phyloP scores from a whole-genome alignment of 2,888 invertebrate species.

The Dascillus cervinus region DNA sequence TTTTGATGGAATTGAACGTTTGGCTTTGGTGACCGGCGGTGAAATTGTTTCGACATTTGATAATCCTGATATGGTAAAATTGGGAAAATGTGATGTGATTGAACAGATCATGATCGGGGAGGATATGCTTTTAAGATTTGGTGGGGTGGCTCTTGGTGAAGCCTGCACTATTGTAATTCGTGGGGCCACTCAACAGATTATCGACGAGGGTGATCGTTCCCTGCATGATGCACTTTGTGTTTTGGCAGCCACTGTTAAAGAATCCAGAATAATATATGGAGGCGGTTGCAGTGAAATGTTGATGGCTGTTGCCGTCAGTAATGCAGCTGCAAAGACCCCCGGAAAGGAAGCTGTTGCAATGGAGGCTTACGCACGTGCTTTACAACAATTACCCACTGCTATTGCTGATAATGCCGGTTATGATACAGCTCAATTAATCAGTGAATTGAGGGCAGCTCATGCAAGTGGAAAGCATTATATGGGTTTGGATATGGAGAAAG shows the following conservation, averaged over 20 bases:
- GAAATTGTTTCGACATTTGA: slow-evolving; percentile 99
- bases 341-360: slow-evolving; percentile 97
- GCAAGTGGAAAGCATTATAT: slow-evolving; percentile 62
- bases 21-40: slow-evolving; percentile 95
- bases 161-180: slow-evolving; percentile 96
- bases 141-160: slow-evolving; percentile 89
- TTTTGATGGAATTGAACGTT: slow-evolving; percentile 96
- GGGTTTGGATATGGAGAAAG: slow-evolving; percentile 87
- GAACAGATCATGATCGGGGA: slow-evolving; percentile 99
- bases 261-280: slow-evolving; percentile 85
- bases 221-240: slow-evolving; percentile 98
- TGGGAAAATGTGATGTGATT: slow-evolving; percentile 91
- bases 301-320: slow-evolving; percentile 90
- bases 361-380: slow-evolving; percentile 88
- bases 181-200: slow-evolving; percentile 95
- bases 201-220: slow-evolving; percentile 97
- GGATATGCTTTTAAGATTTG: slow-evolving; percentile 88
- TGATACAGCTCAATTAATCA: slow-evolving; percentile 91
- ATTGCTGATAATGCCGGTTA: slow-evolving; percentile 99
- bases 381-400: slow-evolving; percentile 84
- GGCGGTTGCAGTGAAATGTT: slow-evolving; percentile 90
- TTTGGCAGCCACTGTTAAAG: slow-evolving; percentile 88
- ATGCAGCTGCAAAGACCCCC: slow-evolving; percentile 76
- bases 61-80: slow-evolving; percentile 80
- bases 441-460: slow-evolving; percentile 87